Base-by-base conservation (phyloP, 2,888 invertebrate genomes). In the Conchocele bisecta region DNA sequence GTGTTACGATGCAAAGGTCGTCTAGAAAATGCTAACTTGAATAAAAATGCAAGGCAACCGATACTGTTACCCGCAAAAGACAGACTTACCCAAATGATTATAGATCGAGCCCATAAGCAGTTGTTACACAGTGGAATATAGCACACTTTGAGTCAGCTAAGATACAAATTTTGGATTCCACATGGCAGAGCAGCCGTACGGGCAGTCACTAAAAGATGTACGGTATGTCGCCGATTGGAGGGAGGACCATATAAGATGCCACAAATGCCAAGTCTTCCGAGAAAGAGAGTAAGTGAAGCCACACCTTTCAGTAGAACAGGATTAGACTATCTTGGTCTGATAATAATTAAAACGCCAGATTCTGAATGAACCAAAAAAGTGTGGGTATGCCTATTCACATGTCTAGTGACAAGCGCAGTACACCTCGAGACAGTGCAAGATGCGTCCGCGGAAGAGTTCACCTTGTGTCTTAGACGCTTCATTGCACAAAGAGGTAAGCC, bases 21-120 rank as follows among this genome's bases (percentile, higher is more conserved):
- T 24, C 35, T 68, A 20, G 74, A 74, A 46, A 64, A 74, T 50
- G 64, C 64, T n/a, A 24, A 41, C 57, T 17, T 74, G 9, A 50
- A 4, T 59, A 60, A 74, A 60, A 37, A 26, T 37, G 68, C 73
- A n/a, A 53, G 56, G 44, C 31, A 28, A 42, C 69, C 69, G 20
- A 66, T 65, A 42, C 37, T 74, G 17, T 46, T 74, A 31, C 67
- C 75, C 31, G 66, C 63, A 50, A 17, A 56, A 17, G 63, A 70
- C 29, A 20, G 22, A 22, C 54, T 63, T 39, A 75, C 75, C 0
- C 42, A 41, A 9, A 22, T 70, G 13, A 15, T 70, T 13, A 44
- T 75, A 31, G 64, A 75, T 48, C 70, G 44, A 42, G 28, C 20
- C 15, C 70, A 75, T 37, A 58, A 59, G 51, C 24, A 31, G 53